Conservation (phyloP, 2,113 vertebrate species). For the Muntiacus reevesi region DNA sequence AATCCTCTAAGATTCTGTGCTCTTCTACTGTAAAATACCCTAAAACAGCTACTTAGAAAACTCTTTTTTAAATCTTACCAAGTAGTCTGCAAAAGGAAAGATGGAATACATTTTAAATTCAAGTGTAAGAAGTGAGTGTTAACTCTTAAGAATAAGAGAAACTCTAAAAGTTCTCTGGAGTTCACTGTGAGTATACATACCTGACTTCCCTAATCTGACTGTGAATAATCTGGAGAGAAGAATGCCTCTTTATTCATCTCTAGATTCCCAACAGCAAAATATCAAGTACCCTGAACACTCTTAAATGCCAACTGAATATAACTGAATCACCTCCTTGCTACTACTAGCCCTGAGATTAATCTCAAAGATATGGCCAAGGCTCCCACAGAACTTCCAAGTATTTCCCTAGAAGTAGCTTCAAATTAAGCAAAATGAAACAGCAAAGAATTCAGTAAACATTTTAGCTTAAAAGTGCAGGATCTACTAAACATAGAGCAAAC, state of each 20-base stretch:
- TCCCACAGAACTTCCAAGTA: background rate
- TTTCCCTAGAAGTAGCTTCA: conserved; percentile 11
- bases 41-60: background rate
- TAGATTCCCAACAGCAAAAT: background rate
- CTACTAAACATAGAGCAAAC: background rate
- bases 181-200: background rate
- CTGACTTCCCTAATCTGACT: background rate
- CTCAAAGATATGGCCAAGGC: background rate
- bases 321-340: background rate
- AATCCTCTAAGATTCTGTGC: background rate
- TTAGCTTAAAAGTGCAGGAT: background rate
- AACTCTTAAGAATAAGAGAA: background rate
- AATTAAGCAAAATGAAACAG: conserved; percentile 13
- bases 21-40: background rate
- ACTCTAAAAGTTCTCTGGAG: background rate
- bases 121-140: background rate
- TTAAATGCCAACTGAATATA: background rate
- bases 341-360: background rate
- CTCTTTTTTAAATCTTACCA: background rate
- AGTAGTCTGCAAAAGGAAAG: background rate
- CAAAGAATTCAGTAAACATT: conserved; percentile 24
- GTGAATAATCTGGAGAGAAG: background rate
- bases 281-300: background rate
- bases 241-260: background rate
- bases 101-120: background rate